Evolutionary conservation across 2,797 vertebrate genomes (phyloP).

Genomic region (Pangasius larnaudii): DNA sequence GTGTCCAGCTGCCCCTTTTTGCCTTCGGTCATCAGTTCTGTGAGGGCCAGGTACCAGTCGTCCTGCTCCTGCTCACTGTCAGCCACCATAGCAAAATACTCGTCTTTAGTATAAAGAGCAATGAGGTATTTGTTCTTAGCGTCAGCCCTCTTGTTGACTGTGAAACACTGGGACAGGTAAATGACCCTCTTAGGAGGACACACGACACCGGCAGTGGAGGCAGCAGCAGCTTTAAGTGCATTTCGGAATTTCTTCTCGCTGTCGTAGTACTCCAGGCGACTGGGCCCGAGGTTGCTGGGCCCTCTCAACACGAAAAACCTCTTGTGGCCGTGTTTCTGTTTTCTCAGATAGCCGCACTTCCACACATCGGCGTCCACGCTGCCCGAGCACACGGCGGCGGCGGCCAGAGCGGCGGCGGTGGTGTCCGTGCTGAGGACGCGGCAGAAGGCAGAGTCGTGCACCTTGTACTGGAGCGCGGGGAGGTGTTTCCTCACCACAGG

Average conservation of each 20-base stretch:
- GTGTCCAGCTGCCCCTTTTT: conserved; percentile 68
- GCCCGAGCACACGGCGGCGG: conserved; percentile 52
- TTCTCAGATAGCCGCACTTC: conserved; percentile 86
- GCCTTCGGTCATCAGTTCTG: conserved; percentile 78
- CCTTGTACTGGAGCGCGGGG: conserved; percentile 60
- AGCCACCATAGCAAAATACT: conserved; percentile 84
- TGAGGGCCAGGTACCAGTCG: conserved; percentile 83
- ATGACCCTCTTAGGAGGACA: conserved; percentile 76
- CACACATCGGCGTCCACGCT: conserved; percentile 72
- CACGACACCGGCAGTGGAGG: conserved; percentile 49
- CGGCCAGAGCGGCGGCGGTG: conserved; percentile 56
- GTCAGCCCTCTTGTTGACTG: conserved; percentile 85
- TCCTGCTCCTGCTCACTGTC: conserved; percentile 85
- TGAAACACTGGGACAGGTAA: conserved; percentile 81
- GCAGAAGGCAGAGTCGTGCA: conserved; percentile 62
- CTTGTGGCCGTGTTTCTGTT: conserved; percentile 84
- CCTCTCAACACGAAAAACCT: conserved; percentile 84
- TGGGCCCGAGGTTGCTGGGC: conserved; percentile 72
- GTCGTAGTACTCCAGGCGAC: conserved; percentile 87
- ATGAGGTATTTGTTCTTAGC: conserved; percentile 88
- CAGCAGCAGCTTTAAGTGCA: conserved; percentile 74
- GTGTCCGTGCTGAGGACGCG: conserved; percentile 58
- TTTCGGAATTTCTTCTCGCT: conserved; percentile 87
- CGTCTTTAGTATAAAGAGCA: conserved; percentile 85
- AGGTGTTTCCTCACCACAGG: conserved; percentile 56